Conservation (phyloP, 2,888 invertebrate species). For the Limnephilus lunatus region DNA sequence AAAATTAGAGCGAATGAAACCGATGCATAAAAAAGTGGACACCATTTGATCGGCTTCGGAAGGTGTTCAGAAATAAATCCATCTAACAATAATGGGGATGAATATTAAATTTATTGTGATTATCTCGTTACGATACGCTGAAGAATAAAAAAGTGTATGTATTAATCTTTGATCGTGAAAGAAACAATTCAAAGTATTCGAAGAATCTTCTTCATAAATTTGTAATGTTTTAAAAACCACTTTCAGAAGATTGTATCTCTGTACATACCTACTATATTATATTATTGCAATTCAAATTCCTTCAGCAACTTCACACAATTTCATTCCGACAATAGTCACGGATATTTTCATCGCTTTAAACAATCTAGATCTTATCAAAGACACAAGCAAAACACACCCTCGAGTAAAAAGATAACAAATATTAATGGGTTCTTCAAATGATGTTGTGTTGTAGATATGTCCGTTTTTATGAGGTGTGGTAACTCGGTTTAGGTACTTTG, state of each 20-base stretch:
- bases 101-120: neutral
- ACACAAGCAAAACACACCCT: conserved; percentile 5
- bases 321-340: conserved; percentile 40
- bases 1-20: conserved; percentile 2
- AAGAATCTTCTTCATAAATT: neutral
- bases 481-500: neutral
- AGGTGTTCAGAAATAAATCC: neutral
- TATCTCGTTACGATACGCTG: neutral
- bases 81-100: neutral
- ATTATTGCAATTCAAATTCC: conserved; percentile 30
- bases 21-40: neutral
- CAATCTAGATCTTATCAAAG: conserved; percentile 26
- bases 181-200: neutral
- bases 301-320: conserved; percentile 44
- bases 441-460: neutral
- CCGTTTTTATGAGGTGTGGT: neutral
- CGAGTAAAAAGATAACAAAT: neutral
- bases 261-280: neutral
- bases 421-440: neutral
- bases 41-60: neutral
- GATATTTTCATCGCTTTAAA: conserved; percentile 43
- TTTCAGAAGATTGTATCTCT: neutral
- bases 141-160: neutral
- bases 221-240: conserved; percentile 4
- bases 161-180: neutral